Evolutionary conservation across 2,797 vertebrate genomes (phyloP).

Genomic region (Siniperca scherzeri): DNA sequence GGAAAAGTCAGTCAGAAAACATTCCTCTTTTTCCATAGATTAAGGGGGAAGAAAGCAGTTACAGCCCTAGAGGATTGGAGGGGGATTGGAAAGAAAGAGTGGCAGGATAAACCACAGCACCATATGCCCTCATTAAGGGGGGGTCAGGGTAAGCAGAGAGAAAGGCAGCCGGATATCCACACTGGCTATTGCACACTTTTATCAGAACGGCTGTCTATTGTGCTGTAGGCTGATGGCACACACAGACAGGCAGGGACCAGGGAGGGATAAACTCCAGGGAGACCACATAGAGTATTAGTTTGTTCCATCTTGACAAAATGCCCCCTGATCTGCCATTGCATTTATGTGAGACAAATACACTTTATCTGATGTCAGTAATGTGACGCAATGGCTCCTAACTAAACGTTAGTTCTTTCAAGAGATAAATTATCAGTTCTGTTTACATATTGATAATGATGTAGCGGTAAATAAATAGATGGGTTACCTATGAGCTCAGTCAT

Average conservation of each 20-base stretch:
- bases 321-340: constrained; percentile 43
- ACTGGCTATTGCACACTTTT: constrained; percentile 67
- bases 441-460: constrained; percentile 20
- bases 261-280: constrained; percentile 53
- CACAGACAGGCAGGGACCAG: constrained; percentile 31
- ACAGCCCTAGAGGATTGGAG: constrained; percentile 53
- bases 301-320: constrained; percentile 64
- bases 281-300: constrained; percentile 65
- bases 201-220: constrained; percentile 72
- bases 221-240: constrained; percentile 63
- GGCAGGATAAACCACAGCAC: constrained; percentile 70
- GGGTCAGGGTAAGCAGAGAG: constrained; percentile 37
- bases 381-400: constrained; percentile 1
- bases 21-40: constrained; percentile 78
- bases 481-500: constrained; percentile 38
- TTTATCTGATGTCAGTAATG: constrained; percentile 27
- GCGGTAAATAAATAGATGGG: constrained; percentile 24
- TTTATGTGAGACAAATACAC: constrained; percentile 44
- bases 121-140: constrained; percentile 73
- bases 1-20: constrained; percentile 68
- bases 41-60: constrained; percentile 51
- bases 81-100: constrained; percentile 73
- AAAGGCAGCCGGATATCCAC: constrained; percentile 75
- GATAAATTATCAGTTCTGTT: constrained; percentile 37
- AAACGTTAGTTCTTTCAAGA: constrained; percentile 1